Percentiles rank a stretch among this genome's conserved stretches.
Conservation (phyloP, 2,888 invertebrate genomes). For the Mimachlamys varia region DNA sequence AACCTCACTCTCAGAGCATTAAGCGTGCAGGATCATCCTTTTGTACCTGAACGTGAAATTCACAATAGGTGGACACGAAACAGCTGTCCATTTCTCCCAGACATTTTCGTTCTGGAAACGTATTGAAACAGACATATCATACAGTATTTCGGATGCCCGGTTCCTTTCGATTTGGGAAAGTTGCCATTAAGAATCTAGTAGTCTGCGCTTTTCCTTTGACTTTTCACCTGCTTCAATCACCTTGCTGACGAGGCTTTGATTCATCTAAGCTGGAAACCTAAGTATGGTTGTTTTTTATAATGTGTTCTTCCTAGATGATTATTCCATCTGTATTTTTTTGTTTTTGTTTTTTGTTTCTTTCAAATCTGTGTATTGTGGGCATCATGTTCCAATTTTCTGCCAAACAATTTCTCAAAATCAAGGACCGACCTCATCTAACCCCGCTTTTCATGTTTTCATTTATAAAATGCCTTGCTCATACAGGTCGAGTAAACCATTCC, state of each 20-base stretch:
- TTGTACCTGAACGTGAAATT: no score
- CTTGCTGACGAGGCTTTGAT: neutral
- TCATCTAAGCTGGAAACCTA: neutral
- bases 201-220: neutral
- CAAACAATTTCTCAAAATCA: conserved; percentile 6
- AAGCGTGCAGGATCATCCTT: no score
- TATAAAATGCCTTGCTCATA: conserved; percentile 10
- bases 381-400: conserved; percentile 4
- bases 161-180: neutral
- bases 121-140: no score
- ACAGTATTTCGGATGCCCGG: no score
- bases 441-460: conserved; percentile 9
- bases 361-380: neutral
- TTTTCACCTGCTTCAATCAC: conserved; percentile 16
- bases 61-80: no score
- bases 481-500: neutral
- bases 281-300: neutral
- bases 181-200: neutral
- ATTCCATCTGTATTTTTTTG: no score
- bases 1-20: no score
- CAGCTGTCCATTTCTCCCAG: no score
- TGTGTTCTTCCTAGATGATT: neutral
- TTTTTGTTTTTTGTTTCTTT: neutral
- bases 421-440: neutral
- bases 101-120: no score